phyloP scores from a whole-genome alignment of 2,113 vertebrate genomes.

The Takifugu bimaculatus region DNA sequence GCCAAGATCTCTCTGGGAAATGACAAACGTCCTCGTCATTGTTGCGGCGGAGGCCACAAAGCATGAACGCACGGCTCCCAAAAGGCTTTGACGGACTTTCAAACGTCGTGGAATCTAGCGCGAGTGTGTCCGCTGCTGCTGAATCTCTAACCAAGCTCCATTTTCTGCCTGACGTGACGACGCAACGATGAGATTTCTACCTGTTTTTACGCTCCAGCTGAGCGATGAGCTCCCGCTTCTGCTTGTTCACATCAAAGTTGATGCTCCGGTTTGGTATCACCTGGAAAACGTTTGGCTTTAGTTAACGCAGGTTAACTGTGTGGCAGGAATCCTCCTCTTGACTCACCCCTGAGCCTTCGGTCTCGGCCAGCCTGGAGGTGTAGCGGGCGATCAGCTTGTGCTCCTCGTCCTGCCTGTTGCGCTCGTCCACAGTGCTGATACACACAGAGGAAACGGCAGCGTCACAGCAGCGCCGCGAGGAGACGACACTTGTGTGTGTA shows the following conservation, averaged over 20 bases:
- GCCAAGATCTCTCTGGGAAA: conserved; percentile 87
- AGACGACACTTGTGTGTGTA: background rate
- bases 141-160: too few relatives aligned
- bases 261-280: conserved; percentile 82
- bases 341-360: conserved; percentile 80
- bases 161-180: too few relatives aligned
- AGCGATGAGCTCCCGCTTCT: conserved; percentile 91
- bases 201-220: conserved; percentile 95
- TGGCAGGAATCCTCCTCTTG: background rate
- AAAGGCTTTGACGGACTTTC: background rate
- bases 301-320: background rate
- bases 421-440: conserved; percentile 79
- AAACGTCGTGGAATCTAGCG: too few relatives aligned
- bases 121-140: too few relatives aligned
- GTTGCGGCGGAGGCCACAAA: conserved; percentile 2
- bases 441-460: conserved; percentile 1
- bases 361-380: conserved; percentile 87
- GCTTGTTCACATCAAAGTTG: conserved; percentile 89
- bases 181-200: conserved; percentile 55
- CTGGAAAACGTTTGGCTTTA: conserved; percentile 43
- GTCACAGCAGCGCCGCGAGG: background rate
- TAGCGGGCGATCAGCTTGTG: conserved; percentile 92
- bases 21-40: conserved; percentile 37
- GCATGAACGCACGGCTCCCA: conserved; percentile 18
- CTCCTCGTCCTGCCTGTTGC: conserved; percentile 87